Conservation (phyloP, 2,113 vertebrate species). For the Xiphias gladius region DNA sequence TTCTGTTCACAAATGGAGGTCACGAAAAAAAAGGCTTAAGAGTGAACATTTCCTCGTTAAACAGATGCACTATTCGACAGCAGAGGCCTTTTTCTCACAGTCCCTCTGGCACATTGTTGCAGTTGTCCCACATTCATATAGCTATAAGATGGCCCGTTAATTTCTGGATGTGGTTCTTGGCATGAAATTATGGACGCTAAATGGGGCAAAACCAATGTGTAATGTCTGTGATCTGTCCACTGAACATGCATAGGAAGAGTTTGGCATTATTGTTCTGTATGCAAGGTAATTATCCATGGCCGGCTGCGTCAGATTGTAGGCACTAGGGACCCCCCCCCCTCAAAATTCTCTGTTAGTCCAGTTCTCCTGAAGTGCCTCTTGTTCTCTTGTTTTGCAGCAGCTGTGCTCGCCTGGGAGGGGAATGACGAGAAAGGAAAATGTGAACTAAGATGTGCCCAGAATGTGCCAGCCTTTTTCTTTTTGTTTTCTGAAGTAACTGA, state of each 20-base stretch:
- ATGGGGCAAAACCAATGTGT: constrained; percentile 76
- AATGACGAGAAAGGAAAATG: constrained; percentile 78
- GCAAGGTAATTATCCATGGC: constrained; percentile 66
- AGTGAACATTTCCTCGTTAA: constrained; percentile 67
- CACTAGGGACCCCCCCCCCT: constrained; percentile 20
- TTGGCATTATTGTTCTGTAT: constrained; percentile 78
- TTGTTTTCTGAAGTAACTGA: constrained; percentile 41
- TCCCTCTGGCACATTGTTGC: constrained; percentile 62
- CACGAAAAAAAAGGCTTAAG: constrained; percentile 43
- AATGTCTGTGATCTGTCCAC: constrained; percentile 81
- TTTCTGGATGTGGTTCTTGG: constrained; percentile 81
- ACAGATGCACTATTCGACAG: constrained; percentile 62
- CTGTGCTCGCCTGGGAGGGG: constrained; percentile 60
- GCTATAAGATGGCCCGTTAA: constrained; percentile 64
- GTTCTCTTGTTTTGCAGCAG: constrained; percentile 70
- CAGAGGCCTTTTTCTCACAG: constrained; percentile 61
- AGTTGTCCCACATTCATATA: constrained; percentile 61
- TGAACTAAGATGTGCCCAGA: constrained; percentile 68
- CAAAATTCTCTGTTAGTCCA: constrained; percentile 46
- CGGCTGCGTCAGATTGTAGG: constrained; percentile 63
- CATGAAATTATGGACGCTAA: constrained; percentile 62
- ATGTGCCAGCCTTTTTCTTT: constrained; percentile 60
- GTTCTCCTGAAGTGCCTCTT: constrained; percentile 67
- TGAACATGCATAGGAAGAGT: constrained; percentile 77
- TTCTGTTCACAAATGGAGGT: constrained; percentile 51